Evolutionary conservation across 2,888 invertebrate genomes (phyloP).

Genomic region (Malachius bipustulatus): DNA sequence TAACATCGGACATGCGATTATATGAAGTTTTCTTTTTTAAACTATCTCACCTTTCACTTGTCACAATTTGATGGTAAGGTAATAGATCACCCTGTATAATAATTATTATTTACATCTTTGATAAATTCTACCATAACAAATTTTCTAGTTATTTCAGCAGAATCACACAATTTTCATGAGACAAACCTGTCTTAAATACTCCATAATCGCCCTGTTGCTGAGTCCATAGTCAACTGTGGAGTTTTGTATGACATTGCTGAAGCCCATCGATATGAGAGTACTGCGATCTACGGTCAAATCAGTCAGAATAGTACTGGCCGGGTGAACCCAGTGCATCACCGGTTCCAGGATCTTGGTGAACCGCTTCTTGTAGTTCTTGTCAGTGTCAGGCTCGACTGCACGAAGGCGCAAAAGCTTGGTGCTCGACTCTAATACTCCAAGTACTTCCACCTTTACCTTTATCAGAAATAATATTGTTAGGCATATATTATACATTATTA

Average conservation of each 20-base stretch:
- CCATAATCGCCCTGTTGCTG: slow-evolving; percentile 54
- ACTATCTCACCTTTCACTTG: too few species aligned
- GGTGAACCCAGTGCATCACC: slow-evolving; percentile 65
- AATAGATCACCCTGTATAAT: too few species aligned
- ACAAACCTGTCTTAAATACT: slow-evolving; percentile 70
- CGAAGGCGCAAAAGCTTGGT: slow-evolving; percentile 63
- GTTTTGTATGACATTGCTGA: slow-evolving; percentile 58
- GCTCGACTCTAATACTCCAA: slow-evolving; percentile 67
- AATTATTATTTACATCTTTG: too few species aligned
- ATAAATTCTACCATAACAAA: too few species aligned
- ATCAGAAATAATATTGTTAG: too few species aligned
- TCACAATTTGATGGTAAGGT: too few species aligned
- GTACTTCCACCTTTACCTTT: slow-evolving; percentile 81
- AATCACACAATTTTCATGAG: too few species aligned
- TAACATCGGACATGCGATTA: too few species aligned
- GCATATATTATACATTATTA: too few species aligned
- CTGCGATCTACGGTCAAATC: slow-evolving; percentile 77
- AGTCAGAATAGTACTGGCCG: slow-evolving; percentile 63
- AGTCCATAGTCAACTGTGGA: slow-evolving; percentile 38
- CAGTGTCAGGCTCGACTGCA: slow-evolving; percentile 76
- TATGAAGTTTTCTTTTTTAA: too few species aligned
- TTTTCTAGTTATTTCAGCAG: too few species aligned
- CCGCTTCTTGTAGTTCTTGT: slow-evolving; percentile 66
- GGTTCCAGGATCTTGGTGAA: slow-evolving; percentile 74
- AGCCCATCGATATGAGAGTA: slow-evolving; percentile 67